Evolutionary conservation across 2,888 invertebrate genomes (phyloP).

Genomic region (Acleris emargana): DNA sequence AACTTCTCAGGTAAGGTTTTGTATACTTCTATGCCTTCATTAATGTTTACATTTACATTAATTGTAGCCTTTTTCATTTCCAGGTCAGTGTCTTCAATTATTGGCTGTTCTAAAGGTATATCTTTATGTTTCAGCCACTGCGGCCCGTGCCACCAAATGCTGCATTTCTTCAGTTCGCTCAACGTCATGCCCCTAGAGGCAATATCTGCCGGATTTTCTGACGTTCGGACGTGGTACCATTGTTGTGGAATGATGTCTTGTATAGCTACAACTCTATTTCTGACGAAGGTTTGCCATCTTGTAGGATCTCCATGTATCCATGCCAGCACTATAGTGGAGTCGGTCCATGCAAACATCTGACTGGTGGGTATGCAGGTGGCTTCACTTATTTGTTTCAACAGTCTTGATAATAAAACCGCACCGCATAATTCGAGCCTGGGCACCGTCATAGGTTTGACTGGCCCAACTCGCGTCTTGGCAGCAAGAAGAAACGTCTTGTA

Average conservation of each 20-base stretch:
- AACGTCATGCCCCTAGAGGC: conserved; percentile 15
- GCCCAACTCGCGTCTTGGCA: conserved; percentile 38
- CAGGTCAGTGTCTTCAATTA: neutral
- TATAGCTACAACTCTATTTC: conserved; percentile 41
- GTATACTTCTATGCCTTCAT: neutral
- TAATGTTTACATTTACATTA: neutral
- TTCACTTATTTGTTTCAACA: conserved; percentile 36
- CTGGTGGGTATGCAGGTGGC: no score
- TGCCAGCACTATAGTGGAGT: conserved; percentile 43
- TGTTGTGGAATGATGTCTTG: conserved; percentile 5
- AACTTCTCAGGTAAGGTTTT: conserved; percentile 5
- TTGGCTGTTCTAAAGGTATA: neutral
- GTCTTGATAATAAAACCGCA: conserved; percentile 37
- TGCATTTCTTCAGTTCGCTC: neutral
- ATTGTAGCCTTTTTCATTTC: conserved; percentile 2
- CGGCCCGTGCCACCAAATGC: conserved; percentile 17
- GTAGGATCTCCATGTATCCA: conserved; percentile 44
- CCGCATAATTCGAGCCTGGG: no score
- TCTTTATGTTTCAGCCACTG: conserved; percentile 4
- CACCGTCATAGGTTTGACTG: conserved; percentile 31
- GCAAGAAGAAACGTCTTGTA: conserved; percentile 29
- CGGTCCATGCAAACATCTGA: conserved; percentile 45
- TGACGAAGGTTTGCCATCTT: conserved; percentile 44
- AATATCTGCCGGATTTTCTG: conserved; percentile 21
- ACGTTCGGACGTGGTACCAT: conserved; percentile 18